Evolutionary conservation across 64 coral and sea anemone species (phyloP), one percentile per base, ranked within the genome.

Genomic region (Stylophora pistillata): DNA sequence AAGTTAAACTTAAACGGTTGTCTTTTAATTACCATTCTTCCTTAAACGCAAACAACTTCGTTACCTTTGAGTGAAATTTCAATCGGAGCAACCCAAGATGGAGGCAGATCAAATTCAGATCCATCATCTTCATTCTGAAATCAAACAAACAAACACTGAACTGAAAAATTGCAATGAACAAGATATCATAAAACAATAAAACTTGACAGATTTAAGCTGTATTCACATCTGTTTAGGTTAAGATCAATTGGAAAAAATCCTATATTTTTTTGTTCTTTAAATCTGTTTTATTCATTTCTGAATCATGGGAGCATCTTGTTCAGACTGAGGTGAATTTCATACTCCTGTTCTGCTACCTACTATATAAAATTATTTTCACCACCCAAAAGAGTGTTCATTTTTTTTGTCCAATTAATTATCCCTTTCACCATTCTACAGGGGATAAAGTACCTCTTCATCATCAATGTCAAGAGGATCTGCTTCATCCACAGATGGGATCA

Each of bases 51-150:
- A 68, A n/a, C 23, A 21, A 64, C 61, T 64, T 9, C 9, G 21
- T 28, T 27, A 99, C 97, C 97, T 99, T 90, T 93, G 11, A 92
- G 74, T 79, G 93, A 93, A 56, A 99, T 82, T 84, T 99, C 87
- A 23, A 99, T 83, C 32, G 88, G 93, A 18, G 91, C 34, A 26
- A 99, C 97, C 97, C 97, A 99, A 28, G 97, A 99, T 53, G 97
- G 93, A 58, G 97, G 97, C 10, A 99, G 88, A 75, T 99, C 97
- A 76, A 99, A 99, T 29, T 89, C 76, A 58, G 89, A 95, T 16
- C 68, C 56, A 79, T 99, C 93, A 26, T 99, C 97, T 61, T 99
- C 97, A 37, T 95, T 89, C 94, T 95, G 73, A 78, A 78, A 65
- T 55, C 68, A 71, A 17, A 47, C 37, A 82, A 18, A 16, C 11